A percentile compares a stretch with the other conserved stretches of the same genome.
These are phyloP conservation scores for Deroplatys truncata DNA, from an alignment of 2,888 invertebrate genomes.

Conservation along the genomic window DNA sequence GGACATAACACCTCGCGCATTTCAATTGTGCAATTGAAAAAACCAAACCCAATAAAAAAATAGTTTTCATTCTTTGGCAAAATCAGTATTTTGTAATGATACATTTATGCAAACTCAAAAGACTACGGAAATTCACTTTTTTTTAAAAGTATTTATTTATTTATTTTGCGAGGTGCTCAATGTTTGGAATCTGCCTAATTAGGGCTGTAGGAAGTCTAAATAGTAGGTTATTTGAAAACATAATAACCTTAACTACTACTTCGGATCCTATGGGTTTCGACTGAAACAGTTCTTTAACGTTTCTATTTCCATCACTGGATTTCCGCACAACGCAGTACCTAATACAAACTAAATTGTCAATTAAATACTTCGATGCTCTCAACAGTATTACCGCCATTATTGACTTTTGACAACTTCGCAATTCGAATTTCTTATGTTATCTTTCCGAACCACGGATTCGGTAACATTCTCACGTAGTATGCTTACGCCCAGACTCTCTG, in stretches of 20 bases:
- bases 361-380: background rate
- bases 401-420: too few relatives aligned
- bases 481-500: too few relatives aligned
- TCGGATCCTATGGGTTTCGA: constrained; percentile 7
- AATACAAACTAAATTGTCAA: background rate
- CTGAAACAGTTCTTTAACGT: background rate
- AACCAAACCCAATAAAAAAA: too few relatives aligned
- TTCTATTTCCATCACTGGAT: background rate
- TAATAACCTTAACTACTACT: constrained; percentile 8
- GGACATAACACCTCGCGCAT: too few relatives aligned
- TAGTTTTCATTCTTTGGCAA: background rate
- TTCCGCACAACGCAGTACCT: background rate
- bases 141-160: background rate
- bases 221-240: background rate
- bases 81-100: background rate
- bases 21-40: too few relatives aligned
- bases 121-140: background rate
- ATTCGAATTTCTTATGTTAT: too few relatives aligned
- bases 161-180: too few relatives aligned
- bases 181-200: too few relatives aligned
- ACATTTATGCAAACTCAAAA: background rate
- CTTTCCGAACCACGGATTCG: too few relatives aligned
- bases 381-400: background rate
- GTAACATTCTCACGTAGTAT: too few relatives aligned
- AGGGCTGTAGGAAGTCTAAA: background rate